phyloP scores from a whole-genome alignment of 2,888 invertebrate genomes.

The Ischnus inquisitorius region DNA sequence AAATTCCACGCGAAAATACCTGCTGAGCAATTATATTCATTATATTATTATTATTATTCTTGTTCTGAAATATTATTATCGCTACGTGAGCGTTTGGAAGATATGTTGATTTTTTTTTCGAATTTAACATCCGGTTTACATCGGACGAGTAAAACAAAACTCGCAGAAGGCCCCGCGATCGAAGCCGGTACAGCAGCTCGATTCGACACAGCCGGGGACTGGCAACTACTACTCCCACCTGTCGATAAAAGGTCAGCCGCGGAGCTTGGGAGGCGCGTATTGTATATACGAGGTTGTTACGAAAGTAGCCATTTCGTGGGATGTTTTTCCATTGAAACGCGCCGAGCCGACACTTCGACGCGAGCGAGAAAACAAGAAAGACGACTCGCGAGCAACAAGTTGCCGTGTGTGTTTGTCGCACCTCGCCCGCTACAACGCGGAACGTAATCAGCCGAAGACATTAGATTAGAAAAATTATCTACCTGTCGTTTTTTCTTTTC shows the following conservation, averaged over 20 bases:
- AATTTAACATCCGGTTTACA: neutral
- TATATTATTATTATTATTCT: no score
- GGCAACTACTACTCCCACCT: constrained; percentile 19
- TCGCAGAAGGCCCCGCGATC: neutral
- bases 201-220: neutral
- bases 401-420: neutral
- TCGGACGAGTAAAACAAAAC: neutral
- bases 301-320: constrained; percentile 58
- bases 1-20: no score
- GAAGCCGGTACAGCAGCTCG: neutral
- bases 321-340: constrained; percentile 33
- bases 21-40: no score
- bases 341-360: constrained; percentile 15
- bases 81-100: no score
- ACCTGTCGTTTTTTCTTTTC: constrained; percentile 67
- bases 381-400: constrained; percentile 11
- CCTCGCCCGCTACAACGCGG: neutral
- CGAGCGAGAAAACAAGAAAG: neutral
- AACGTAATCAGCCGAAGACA: neutral
- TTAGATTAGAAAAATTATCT: constrained; percentile 60
- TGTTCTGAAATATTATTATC: no score
- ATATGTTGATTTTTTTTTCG: neutral
- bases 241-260: constrained; percentile 71
- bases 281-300: constrained; percentile 31
- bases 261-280: constrained; percentile 67